These are phyloP conservation scores for Plagodis dolabraria DNA, from an alignment of 2,888 invertebrate species.

Conservation along the genomic window DNA sequence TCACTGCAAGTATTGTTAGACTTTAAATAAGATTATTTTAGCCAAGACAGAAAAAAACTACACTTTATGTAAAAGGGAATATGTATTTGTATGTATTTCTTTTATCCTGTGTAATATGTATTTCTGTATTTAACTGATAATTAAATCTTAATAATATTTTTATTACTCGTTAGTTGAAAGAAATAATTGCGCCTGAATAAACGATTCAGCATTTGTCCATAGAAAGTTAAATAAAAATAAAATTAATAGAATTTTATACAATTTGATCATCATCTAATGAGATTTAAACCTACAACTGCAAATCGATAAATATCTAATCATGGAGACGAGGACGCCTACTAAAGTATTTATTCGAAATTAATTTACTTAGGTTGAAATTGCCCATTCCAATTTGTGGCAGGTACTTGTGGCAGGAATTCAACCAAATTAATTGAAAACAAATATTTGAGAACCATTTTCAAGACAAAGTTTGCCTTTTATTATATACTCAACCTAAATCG, in stretches of 20 bases:
- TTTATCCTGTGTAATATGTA: too few species aligned
- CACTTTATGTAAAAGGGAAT: too few species aligned
- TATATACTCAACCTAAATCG: neutral
- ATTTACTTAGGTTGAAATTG: conserved; percentile 36
- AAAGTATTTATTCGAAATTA: conserved; percentile 33
- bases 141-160: too few species aligned
- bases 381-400: conserved; percentile 26
- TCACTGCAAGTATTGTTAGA: too few species aligned
- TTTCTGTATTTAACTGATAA: too few species aligned
- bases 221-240: neutral
- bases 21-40: too few species aligned
- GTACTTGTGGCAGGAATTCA: conserved; percentile 29
- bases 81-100: too few species aligned
- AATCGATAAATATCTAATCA: conserved; percentile 31
- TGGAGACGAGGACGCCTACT: conserved; percentile 20
- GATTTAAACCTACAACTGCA: conserved; percentile 18
- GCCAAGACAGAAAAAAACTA: too few species aligned
- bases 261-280: neutral
- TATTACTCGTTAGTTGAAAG: too few species aligned
- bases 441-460: conserved; percentile 35
- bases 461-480: conserved; percentile 14
- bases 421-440: conserved; percentile 37
- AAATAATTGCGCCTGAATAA: too few species aligned
- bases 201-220: too few species aligned
- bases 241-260: neutral